These are phyloP conservation scores for Panthera tigris DNA, from an alignment of 2,113 vertebrate species.

Conservation along the genomic window DNA sequence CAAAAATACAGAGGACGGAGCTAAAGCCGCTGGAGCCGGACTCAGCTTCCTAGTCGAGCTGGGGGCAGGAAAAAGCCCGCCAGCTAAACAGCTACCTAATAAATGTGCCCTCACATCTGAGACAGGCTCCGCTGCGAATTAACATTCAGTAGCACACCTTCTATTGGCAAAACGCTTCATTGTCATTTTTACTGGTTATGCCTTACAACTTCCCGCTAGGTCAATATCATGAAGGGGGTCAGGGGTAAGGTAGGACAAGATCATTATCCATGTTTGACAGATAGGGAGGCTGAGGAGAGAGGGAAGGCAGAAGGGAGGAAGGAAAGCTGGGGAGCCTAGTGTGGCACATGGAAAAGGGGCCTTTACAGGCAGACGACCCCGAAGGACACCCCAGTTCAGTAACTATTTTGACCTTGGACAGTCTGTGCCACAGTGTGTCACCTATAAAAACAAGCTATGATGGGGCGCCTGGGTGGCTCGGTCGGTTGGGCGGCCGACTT, in stretches of 20 bases:
- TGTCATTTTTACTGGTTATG: constrained; percentile 54
- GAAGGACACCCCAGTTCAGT: too few relatives aligned
- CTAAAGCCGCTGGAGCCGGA: fast-evolving
- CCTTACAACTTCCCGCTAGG: constrained; percentile 31
- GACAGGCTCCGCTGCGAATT: neutral
- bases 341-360: fast-evolving
- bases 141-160: constrained; percentile 12
- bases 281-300: neutral
- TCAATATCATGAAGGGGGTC: constrained; percentile 41
- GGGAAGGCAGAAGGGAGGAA: fast-evolving
- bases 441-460: neutral
- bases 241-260: constrained; percentile 14
- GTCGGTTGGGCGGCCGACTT: too few relatives aligned
- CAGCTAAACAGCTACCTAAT: neutral
- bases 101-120: neutral
- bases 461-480: too few relatives aligned
- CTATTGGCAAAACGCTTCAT: neutral
- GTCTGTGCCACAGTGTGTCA: neutral
- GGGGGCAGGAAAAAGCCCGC: neutral
- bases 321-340: fast-evolving
- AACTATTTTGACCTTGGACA: neutral
- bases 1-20: fast-evolving
- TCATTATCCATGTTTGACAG: constrained; percentile 3
- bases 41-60: fast-evolving
- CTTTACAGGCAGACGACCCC: neutral